These are phyloP conservation scores for Paraplagusia blochii DNA, from an alignment of 2,113 vertebrate genomes.

Conservation along the genomic window DNA sequence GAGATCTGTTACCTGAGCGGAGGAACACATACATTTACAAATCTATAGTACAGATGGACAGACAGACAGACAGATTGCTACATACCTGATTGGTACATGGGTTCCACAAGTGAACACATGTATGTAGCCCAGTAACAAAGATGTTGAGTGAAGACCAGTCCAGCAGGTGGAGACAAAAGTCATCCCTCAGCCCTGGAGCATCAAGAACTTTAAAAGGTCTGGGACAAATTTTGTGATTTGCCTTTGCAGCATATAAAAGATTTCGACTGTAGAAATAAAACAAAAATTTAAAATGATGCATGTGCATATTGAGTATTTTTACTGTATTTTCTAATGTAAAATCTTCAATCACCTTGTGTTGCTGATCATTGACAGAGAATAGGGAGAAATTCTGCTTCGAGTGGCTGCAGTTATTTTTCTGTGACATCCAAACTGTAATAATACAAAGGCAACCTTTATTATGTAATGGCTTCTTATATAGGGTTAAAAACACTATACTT, in stretches of 20 bases:
- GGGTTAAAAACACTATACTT: no score
- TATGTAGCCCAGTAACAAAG: slow-evolving; percentile 94
- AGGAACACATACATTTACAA: background rate
- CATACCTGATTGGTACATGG: slow-evolving; percentile 99
- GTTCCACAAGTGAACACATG: slow-evolving; percentile 97
- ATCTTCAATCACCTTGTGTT: slow-evolving; percentile 95
- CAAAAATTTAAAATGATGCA: background rate
- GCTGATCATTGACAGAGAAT: slow-evolving; percentile 95
- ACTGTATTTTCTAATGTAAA: no score
- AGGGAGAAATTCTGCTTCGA: slow-evolving; percentile 92
- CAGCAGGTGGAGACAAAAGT: slow-evolving; percentile 98
- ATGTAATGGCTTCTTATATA: no score
- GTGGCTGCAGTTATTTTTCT: slow-evolving; percentile 90
- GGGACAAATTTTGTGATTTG: slow-evolving; percentile 97
- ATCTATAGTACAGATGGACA: no score
- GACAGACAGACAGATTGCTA: no score
- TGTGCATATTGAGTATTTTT: background rate
- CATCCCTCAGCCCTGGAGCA: slow-evolving; percentile 94
- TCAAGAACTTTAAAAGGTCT: slow-evolving; percentile 98
- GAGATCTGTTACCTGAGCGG: slow-evolving; percentile 87
- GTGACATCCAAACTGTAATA: background rate
- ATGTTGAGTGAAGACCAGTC: slow-evolving; percentile 98
- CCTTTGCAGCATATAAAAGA: slow-evolving; percentile 90
- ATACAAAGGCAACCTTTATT: no score
- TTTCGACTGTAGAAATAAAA: slow-evolving; percentile 84